Base-by-base conservation (phyloP, 1,140 invertebrate genomes). In the Danaus plexippus region DNA sequence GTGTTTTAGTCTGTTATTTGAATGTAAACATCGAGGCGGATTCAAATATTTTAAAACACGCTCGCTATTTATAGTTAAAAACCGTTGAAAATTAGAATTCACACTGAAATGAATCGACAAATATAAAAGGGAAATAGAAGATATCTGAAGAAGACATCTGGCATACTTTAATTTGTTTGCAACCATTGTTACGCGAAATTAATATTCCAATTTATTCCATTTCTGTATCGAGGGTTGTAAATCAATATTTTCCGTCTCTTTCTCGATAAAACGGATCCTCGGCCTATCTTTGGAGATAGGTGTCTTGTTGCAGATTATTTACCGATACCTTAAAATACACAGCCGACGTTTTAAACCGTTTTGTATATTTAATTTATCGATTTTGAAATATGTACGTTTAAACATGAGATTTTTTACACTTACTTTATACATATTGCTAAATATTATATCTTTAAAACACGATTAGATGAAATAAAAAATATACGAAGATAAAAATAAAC, bases 141-240 rank as follows among this genome's bases (percentile, higher is more conserved):
- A 62, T 65, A 67, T 76, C 80, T 83, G 74, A 66, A 59, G 59
- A 71, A 73, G 80, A 85, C 83, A 86, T 85, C 83, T 85, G 81
- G 75, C 77, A 75, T 75, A 81, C 78, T 83, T 82, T 83, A 85
- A 85, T 86, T 86, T 82, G 75, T 82, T 83, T 78, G 77, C 68
- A 67, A 68, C 66, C 75, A 84, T 85, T 86, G 83, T 86, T 80
- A 78, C 79, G 75, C 75, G 68, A 79, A 84, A 86, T 86, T 86
- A 86, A 85, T 86, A 86, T 86, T 86, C 82, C 72, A 85, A 85
- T 85, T 85, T 85, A 85, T 85, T 85, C 81, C 75, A 79, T 79
- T 82, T 77, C 71, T 77, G 80, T 83, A 82, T 83, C 73, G 72
- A 69, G 73, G 73, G 69, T 54, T 71, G 71, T 73, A 79, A 80